Percentiles rank a stretch among this genome's conserved stretches.
phyloP scores from a whole-genome alignment of 2,888 invertebrate genomes.

The Drepanosiphum platanoidis region DNA sequence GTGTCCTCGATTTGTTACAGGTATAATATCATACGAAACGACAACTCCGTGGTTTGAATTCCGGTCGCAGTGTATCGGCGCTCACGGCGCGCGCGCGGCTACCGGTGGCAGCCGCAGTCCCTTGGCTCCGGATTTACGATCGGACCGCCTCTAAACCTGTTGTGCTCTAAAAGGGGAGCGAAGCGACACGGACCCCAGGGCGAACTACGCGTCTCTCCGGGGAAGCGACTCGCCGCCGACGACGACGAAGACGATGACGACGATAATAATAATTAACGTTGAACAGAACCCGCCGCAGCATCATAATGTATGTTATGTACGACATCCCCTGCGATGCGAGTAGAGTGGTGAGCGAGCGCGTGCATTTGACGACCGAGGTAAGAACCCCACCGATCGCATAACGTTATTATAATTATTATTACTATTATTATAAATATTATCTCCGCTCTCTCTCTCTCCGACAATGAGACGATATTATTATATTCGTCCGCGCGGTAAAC shows the following conservation, averaged over 20 bases:
- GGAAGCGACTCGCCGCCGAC: not conserved
- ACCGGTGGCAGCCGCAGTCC: constrained; percentile 25
- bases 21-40: no score
- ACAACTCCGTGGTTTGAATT: no score
- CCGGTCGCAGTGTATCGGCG: not conserved
- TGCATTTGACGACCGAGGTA: not conserved
- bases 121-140: constrained; percentile 41
- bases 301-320: not conserved
- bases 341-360: not conserved
- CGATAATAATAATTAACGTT: constrained; percentile 48
- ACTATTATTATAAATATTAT: no score
- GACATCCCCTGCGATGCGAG: not conserved
- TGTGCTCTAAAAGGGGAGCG: constrained; percentile 32
- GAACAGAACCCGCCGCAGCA: constrained; percentile 32
- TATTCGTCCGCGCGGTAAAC: no score
- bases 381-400: no score
- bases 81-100: constrained; percentile 26
- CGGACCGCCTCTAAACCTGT: constrained; percentile 44
- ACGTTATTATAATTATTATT: no score
- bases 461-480: no score
- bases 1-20: no score
- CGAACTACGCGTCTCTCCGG: not conserved
- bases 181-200: constrained; percentile 12
- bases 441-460: no score
- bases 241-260: constrained; percentile 9